phyloP scores from a whole-genome alignment of 2,113 vertebrate species.

The Seriola rivoliana region DNA sequence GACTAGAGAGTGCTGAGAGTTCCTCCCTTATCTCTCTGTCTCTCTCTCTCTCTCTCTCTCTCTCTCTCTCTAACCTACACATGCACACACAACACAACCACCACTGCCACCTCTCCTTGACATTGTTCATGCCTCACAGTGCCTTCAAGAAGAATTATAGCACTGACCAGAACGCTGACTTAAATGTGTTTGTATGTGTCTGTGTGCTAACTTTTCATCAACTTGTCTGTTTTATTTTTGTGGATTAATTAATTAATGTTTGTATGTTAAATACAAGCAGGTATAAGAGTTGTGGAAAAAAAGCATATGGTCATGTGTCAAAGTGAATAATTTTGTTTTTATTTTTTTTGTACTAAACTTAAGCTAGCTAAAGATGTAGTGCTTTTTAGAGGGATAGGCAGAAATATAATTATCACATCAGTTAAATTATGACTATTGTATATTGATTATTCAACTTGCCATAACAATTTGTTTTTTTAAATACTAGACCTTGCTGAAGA shows the following conservation, averaged over 20 bases:
- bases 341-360: background rate
- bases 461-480: too few relatives aligned
- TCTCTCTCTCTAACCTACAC: background rate
- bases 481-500: background rate
- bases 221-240: background rate
- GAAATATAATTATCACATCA: too few relatives aligned
- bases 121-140: slow-evolving; percentile 69
- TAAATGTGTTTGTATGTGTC: background rate
- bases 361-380: background rate
- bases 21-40: slow-evolving; percentile 64
- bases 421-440: too few relatives aligned
- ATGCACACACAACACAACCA: slow-evolving; percentile 27
- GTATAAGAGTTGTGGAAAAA: background rate
- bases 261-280: background rate
- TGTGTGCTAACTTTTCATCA: background rate
- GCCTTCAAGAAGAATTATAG: slow-evolving; percentile 41
- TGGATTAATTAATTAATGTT: background rate
- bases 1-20: slow-evolving; percentile 80
- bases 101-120: slow-evolving; percentile 42
- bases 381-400: background rate
- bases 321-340: too few relatives aligned
- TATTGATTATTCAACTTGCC: too few relatives aligned
- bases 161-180: slow-evolving; percentile 7
- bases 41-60: slow-evolving; percentile 35
- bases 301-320: too few relatives aligned